A percentile compares a stretch with the other conserved stretches of the same genome.
Conservation (phyloP, 2,797 vertebrate species). For the Oreochromis grahami region DNA sequence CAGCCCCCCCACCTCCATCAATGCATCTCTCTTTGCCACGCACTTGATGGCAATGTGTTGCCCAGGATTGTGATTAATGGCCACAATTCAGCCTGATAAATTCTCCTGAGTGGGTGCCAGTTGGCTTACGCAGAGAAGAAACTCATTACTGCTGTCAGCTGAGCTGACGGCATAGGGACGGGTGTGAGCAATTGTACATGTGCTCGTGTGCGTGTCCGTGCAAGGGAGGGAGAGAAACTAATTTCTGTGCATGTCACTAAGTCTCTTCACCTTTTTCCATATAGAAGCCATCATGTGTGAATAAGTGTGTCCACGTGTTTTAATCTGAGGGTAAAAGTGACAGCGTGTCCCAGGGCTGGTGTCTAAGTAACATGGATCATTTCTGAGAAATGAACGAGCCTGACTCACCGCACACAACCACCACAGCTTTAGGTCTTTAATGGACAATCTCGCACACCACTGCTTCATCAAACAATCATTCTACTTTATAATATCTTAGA, state of each 20-base stretch:
- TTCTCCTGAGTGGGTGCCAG: constrained; percentile 86
- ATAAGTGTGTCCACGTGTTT: constrained; percentile 42
- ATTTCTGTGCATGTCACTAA: constrained; percentile 45
- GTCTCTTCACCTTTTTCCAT: constrained; percentile 34
- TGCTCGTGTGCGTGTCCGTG: background rate
- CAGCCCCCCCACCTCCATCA: constrained; percentile 6
- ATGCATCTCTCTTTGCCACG: constrained; percentile 64
- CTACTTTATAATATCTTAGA: background rate
- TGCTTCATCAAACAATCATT: constrained; percentile 17
- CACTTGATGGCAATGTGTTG: constrained; percentile 75
- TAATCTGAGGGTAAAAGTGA: constrained; percentile 33
- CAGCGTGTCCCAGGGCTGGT: constrained; percentile 26
- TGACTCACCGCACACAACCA: background rate
- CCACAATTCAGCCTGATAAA: constrained; percentile 84
- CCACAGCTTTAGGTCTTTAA: constrained; percentile 33
- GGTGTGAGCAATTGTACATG: constrained; percentile 41
- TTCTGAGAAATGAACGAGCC: constrained; percentile 39
- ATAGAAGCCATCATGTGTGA: constrained; percentile 38
- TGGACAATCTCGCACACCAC: constrained; percentile 21
- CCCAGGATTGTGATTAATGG: constrained; percentile 87
- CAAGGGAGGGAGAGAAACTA: constrained; percentile 13
- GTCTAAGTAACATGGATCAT: constrained; percentile 48
- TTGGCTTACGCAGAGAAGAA: constrained; percentile 81
- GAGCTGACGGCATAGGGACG: constrained; percentile 71
- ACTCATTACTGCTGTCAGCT: constrained; percentile 83